Conservation (phyloP, 2,888 invertebrate species). For the Allophyes oxyacanthae region DNA sequence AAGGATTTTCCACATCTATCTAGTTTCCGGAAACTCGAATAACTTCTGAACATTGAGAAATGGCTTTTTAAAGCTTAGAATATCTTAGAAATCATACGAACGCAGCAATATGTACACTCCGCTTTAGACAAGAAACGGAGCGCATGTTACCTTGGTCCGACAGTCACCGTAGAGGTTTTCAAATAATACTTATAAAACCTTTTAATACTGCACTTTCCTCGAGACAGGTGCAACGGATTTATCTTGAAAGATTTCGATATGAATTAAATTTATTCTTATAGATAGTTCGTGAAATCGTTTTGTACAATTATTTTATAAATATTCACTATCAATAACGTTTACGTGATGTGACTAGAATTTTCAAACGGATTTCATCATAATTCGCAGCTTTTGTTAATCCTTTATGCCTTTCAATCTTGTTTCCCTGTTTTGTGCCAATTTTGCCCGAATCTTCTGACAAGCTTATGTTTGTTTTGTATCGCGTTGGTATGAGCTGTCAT, state of each 20-base stretch:
- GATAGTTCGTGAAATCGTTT: neutral
- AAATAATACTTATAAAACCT: conserved; percentile 62
- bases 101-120: conserved; percentile 30
- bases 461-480: no score
- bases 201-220: conserved; percentile 59
- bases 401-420: no score
- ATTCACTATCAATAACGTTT: no score
- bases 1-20: no score
- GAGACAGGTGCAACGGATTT: conserved; percentile 58
- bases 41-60: conserved; percentile 1
- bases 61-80: neutral
- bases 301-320: neutral
- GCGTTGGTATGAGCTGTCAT: no score
- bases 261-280: conserved; percentile 24
- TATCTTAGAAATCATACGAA: conserved; percentile 15
- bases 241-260: conserved; percentile 42
- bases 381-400: no score
- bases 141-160: conserved; percentile 42
- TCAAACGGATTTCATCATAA: no score
- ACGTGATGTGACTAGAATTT: no score
- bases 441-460: no score
- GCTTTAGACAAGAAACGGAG: conserved; percentile 40
- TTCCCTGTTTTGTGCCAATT: no score
- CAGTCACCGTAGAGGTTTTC: conserved; percentile 55
- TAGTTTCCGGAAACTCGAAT: conserved; percentile 1